Base-by-base conservation (phyloP, 2,888 invertebrate species). In the Anthophora plumipes region DNA sequence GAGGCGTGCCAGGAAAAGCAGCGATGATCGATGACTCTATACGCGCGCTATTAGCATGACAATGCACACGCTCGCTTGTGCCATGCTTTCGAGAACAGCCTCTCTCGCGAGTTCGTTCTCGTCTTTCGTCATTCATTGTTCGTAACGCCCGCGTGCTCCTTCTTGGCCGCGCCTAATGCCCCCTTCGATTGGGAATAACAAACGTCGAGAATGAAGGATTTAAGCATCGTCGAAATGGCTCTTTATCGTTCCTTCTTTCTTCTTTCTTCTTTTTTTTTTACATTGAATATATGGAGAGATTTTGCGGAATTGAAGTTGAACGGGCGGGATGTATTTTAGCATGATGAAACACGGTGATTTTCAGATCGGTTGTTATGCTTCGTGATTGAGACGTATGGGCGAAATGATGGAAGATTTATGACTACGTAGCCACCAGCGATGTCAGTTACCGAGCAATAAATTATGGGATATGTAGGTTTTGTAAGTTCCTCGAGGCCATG, bases 11-110 rank as follows among this genome's bases (percentile, higher is more conserved):
- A 52, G 12, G 72, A 43, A 46, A 71, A 61, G 61, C 46, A 46
- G 55, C 52, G 71, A 84, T 87, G 87, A 87, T 85, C 85, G 85
- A 87, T 87, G 82, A 85, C 75, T 77, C 69, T 64, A 55, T 82
- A 67, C 71, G 59, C 50, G 50, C 61, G 80, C 77, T 78, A 85
- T 86, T 87, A 85, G 77, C 85, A 82, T 85, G 83, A 79, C 83
- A 83, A 86, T 85, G 71, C 71, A 39, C 72, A 55, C 20, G 54
- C 59, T 25, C 61, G 57, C 31, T 31, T 4, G 50, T 52, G 52
- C 31, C 31, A 50, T 55, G 43, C 52, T 64, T 48, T 64, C 46
- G 67, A 43, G 67, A 70, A 70, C 46, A 61, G 31, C 31, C 31
- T 46, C 70, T 69, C 72, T 72, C 61, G 74, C 22, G 61, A 63